Evolutionary conservation across 2,888 invertebrate species (phyloP).

Genomic region (Drosophila testacea): DNA sequence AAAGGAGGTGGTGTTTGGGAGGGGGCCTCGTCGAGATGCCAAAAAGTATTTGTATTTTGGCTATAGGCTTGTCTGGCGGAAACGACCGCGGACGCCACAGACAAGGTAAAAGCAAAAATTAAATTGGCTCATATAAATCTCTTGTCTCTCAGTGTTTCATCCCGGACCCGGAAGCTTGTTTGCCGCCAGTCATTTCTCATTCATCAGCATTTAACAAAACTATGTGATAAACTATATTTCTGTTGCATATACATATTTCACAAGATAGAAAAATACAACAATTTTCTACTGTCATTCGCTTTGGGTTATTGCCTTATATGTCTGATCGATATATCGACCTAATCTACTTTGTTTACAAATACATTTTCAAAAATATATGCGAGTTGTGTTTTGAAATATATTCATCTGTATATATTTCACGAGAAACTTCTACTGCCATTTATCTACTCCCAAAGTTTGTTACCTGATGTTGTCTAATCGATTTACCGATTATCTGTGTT

Average conservation of each 20-base stretch:
- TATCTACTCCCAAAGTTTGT: too few relatives aligned
- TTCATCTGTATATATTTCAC: too few relatives aligned
- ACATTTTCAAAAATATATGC: conserved; percentile 16
- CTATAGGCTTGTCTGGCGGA: conserved; percentile 47
- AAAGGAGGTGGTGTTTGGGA: neutral
- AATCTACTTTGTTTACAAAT: conserved; percentile 2
- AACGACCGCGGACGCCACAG: conserved; percentile 47
- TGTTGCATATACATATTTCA: neutral
- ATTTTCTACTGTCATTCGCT: neutral
- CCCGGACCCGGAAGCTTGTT: conserved; percentile 60
- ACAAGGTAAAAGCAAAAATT: conserved; percentile 57
- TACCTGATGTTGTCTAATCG: too few relatives aligned
- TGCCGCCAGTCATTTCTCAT: conserved; percentile 36
- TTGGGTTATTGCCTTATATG: conserved; percentile 1
- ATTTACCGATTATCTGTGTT: too few relatives aligned
- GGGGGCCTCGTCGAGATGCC: conserved; percentile 37
- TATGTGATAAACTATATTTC: conserved; percentile 27
- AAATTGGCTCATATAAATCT: conserved; percentile 55
- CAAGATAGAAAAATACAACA: neutral
- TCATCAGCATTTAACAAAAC: conserved; percentile 35
- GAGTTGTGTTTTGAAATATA: too few relatives aligned
- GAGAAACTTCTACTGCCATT: too few relatives aligned
- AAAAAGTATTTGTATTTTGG: conserved; percentile 31
- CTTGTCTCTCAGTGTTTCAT: conserved; percentile 29
- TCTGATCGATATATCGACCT: neutral